Percentiles rank a stretch among this genome's conserved stretches.
These are phyloP conservation scores for Coendou prehensilis DNA, from an alignment of 2,797 vertebrate genomes.

Conservation along the genomic window DNA sequence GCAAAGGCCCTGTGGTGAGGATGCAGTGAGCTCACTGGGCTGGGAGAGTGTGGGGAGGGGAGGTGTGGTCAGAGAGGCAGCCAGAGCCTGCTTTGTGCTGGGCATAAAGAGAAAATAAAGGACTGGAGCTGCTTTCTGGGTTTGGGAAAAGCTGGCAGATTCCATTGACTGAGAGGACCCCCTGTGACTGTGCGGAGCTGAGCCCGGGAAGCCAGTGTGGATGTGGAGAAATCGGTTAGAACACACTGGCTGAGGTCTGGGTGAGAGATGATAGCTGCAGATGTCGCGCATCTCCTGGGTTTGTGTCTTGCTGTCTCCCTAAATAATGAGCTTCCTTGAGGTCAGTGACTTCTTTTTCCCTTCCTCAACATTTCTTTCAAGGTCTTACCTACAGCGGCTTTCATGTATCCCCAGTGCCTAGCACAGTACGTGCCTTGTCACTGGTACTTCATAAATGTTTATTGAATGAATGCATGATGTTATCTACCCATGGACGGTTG, in stretches of 20 bases:
- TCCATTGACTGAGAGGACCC: background rate
- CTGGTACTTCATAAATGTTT: background rate
- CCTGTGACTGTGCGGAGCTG: background rate
- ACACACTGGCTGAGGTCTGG: background rate
- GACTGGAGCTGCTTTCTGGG: background rate
- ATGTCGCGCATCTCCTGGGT: background rate
- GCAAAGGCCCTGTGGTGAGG: background rate
- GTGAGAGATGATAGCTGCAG: background rate
- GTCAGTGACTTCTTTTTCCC: background rate
- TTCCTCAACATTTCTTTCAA: no score
- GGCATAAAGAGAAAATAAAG: background rate
- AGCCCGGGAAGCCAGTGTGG: no score
- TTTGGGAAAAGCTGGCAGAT: background rate
- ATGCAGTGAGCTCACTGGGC: no score
- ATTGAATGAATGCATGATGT: background rate
- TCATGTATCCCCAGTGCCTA: background rate
- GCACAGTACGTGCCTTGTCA: fast-evolving
- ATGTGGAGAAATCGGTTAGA: no score
- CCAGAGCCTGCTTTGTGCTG: fast-evolving
- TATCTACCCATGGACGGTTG: background rate
- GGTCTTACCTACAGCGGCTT: background rate
- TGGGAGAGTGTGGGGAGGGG: background rate
- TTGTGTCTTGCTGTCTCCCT: background rate
- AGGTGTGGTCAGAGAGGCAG: background rate
- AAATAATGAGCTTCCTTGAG: no score